Base-by-base conservation (phyloP, 1,140 invertebrate species). In the Globodera rostochiensis region DNA sequence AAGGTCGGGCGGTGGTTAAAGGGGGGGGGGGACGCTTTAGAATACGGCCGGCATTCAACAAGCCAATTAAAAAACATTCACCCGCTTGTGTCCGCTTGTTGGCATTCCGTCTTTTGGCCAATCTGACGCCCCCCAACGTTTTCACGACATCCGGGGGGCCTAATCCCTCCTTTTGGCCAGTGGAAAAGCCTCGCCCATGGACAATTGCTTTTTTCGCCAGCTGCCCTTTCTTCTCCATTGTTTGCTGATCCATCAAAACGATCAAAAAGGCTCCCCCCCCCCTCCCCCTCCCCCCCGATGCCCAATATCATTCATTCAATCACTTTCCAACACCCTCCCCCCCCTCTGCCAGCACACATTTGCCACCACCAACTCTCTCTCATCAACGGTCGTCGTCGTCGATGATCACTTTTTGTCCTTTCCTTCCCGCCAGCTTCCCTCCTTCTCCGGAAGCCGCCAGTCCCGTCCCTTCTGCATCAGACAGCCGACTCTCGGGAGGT, bases 1-100 rank as follows among this genome's bases (percentile, higher is more conserved):
- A 89, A 88, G 88, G 89, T 88, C 69, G 50, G 50, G 50, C 50
- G 50, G 50, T n/a, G 50, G 50, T 25, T 25, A 25, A 25, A 25
- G 49, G 49, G 9, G 49, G 50, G 50, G 11, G 50, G 50, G 50
- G 3, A 50, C 6, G 57, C 11, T 13, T 60, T 36, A 36, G 25
- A 36, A 36, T 36, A 36, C 25, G 25, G 0, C 2, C 25, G 25
- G 25, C 25, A 36, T 36, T 36, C 25, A 64, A 13, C 60, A 64
- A 6, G 45, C 69, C 25, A 25, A 6, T 71, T 7, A 25, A 9
- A 47, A 71, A 6, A 60, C 5, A 60, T 60, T 60, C 50, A 60
- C 11, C 19, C 57, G 19, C 19, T 60, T 19, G 57, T 60, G 13
- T 60, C 57, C 57, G 19, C 19, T 60, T 50, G 11, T 50, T 50